Evolutionary conservation across 2,113 vertebrate genomes (phyloP), one percentile per base, ranked within the genome.

Genomic region (Helogale parvula): DNA sequence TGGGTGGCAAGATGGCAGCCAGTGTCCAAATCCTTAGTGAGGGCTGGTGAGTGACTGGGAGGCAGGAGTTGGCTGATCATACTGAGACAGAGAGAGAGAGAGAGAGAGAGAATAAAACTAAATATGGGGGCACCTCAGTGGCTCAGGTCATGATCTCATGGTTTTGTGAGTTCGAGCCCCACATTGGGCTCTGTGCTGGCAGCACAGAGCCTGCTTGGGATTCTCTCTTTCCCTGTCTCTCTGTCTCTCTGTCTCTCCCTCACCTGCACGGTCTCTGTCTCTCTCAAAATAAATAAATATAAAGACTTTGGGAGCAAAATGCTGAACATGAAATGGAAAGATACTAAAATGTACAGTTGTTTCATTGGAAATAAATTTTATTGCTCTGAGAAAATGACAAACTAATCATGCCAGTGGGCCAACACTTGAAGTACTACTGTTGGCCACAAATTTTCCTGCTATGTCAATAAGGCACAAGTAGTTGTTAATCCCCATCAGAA

Each of bases 401-500:
- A 41, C 31, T 57, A 47, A 93, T 79, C 90, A 86, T 72, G 71
- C 15, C 69, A 77, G 15, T 93, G 68, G 35, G 35, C 7, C 82
- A 90, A 93, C 79, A 95, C 41, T 12, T 92, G 27, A 95, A 96
- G 80, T 84, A 68, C 79, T n/a, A 74, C 33, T 63, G 27, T 74
- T 95, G 54, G 71, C 57, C 89, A 81, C 35, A 93, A 72, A 80
- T 60, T 17, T 45, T 85, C 85, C 72, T 93, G 71, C 88, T 50
- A 65, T 79, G 38, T 33, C 31, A 90, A 96, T 79, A 88, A 93
- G 35, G 54, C 25, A 68, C 57, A 94, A 66, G 33, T 57, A 72
- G 63, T 57, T 90, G 87, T 93, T 84, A 74, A 80, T 87, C 8
- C 12, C 21, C 60, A n/a, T 81, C n/a, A 90, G 25, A 71, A 54